Evolutionary conservation across 2,113 vertebrate species (phyloP).

Genomic region (Gallinago paraguaiae): DNA sequence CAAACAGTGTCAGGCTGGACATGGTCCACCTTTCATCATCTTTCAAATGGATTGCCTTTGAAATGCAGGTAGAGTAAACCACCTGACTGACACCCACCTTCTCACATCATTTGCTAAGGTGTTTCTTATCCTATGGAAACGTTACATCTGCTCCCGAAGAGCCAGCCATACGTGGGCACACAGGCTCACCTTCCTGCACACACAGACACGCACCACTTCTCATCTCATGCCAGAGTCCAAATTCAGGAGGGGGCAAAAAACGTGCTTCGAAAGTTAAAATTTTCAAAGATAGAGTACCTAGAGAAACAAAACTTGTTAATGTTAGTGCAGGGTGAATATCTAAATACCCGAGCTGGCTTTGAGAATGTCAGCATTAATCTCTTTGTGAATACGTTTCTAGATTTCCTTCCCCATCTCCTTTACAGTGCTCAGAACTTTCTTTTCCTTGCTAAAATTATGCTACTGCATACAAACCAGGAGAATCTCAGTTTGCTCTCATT

Average conservation of each 20-base stretch:
- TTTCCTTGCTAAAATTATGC: neutral
- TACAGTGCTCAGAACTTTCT: neutral
- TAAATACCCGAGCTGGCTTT: neutral
- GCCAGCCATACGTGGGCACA: accelerated
- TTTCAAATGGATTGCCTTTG: constrained; percentile 27
- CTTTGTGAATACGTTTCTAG: neutral
- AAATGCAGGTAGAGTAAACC: constrained; percentile 15
- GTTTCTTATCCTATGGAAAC: neutral
- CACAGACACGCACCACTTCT: neutral
- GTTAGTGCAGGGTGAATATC: neutral
- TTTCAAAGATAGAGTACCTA: neutral
- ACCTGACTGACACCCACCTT: neutral
- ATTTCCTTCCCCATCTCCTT: neutral
- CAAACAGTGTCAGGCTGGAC: constrained; percentile 3
- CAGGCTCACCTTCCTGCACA: accelerated
- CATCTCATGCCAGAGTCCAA: neutral
- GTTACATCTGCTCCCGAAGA: neutral
- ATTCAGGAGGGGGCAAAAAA: neutral
- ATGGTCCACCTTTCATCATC: neutral
- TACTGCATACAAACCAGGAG: neutral
- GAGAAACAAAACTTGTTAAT: neutral
- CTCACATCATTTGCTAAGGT: neutral
- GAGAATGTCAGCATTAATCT: neutral
- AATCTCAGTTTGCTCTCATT: neutral
- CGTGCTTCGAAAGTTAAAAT: neutral